Evolutionary conservation across 2,113 vertebrate genomes (phyloP), one percentile per base, ranked within the genome.

Genomic region (Takifugu flavidus): DNA sequence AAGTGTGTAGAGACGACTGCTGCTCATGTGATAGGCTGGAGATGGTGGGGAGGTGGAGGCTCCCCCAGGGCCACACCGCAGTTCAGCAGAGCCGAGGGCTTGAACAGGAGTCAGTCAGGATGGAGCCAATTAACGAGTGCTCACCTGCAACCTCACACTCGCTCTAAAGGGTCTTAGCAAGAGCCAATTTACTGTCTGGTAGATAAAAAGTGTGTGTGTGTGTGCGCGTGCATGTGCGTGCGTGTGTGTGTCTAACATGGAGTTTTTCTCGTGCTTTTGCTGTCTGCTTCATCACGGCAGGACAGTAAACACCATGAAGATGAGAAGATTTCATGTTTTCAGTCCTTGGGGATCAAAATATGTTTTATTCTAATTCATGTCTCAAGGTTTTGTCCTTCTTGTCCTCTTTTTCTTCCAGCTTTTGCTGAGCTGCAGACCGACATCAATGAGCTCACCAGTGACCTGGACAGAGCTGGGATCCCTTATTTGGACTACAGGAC

Each of bases 371-470:
- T 31, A 43, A 66, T 47, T 62, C 27, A 25, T 75, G 68, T 72
- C 55, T 74, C 43, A 53, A 60, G 44, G 8, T 43, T 65, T 39
- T 46, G 63, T 56, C 34, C 61, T 59, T n/a, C 1, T 44, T 44
- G 14, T 25, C 52, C 6, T 63, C 25, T 45, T 31, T 25, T 7
- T 51, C 8, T 68, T 15, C 27, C 55, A 99, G 97, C 97, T 11
- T 99, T 98, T 75, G 97, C 97, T 0, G 97, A 99, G 89, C 91
- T 99, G 61, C 96, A 98, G 88, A 99, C 96, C 0, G 96, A 99
- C 84, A 99, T 99, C 87, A 99, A 99, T 5, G 97, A 99, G 84
- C 85, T 99, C 70, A 99, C 97, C 80, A 99, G 97, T 0, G 97
- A 99, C 89, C 88, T 99, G 79, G 96, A 99, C 87, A 92, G 96